Evolutionary conservation across 2,797 vertebrate species (phyloP), one percentile per base, ranked within the genome.

Genomic region (Pseudochromis fuscus): DNA sequence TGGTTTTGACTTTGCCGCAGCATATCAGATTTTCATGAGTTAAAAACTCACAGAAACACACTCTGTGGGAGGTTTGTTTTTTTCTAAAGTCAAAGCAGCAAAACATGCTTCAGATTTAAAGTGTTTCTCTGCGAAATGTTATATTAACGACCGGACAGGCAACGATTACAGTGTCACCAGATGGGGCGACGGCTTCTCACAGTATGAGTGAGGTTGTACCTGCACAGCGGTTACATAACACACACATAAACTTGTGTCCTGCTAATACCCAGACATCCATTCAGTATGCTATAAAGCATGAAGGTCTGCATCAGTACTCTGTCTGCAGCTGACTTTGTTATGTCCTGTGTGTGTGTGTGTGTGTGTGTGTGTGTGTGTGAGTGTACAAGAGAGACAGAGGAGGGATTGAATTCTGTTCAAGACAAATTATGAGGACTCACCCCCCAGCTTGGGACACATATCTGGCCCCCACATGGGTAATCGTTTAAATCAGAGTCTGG

Each of bases 291-390:
- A 67, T 52, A 75, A 83, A 77, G 79, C 79, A 83, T 64, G 77
- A 84, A 83, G 85, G 81, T 84, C 82, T 61, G 28, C 83, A 87
- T 87, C 85, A 89, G 87, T 87, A 89, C 81, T 83, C 87, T 60
- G 83, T 77, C 70, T 59, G 75, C 85, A 83, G 75, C 75, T 84
- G 81, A 87, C 82, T 86, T 87, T 85, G 81, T 63, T 78, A 56
- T 74, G 83, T 86, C 83, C 85, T 84, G 63, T 60, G 46, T 46
- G 56, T 51, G 37, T 28, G 67, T 35, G 63, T 19, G 40, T 72
- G 61, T 57, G 53, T 51, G 48, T 65, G 65, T 52, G 65, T 69
- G 64, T 48, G 52, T 59, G 45, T 53, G 60, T 40, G 57, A 30
- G 57, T 44, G 45, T 23, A 8, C 3, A 23, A 33, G 7, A 16